Evolutionary conservation across 1,140 invertebrate genomes (phyloP).

Genomic region (Diorhabda elongata): DNA sequence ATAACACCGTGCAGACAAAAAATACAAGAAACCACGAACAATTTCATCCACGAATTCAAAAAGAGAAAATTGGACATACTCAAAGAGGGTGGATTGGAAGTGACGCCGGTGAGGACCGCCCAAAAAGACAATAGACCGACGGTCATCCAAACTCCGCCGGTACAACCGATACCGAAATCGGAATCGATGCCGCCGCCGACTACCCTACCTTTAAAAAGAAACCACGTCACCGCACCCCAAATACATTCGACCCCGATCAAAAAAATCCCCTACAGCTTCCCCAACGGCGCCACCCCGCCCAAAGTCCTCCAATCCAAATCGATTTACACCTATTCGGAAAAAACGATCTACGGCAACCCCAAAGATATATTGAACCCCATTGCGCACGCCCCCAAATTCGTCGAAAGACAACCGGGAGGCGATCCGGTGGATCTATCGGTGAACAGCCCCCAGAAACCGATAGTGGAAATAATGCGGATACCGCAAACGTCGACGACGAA

Average conservation of each 20-base stretch:
- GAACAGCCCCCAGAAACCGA: slow-evolving; percentile 46
- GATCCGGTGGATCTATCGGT: slow-evolving; percentile 53
- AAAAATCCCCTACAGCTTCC: slow-evolving; percentile 22
- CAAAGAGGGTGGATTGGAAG: slow-evolving; percentile 67
- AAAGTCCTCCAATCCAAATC: slow-evolving; percentile 61
- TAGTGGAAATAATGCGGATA: slow-evolving; percentile 51
- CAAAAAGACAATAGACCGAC: slow-evolving; percentile 41
- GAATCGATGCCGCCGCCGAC: slow-evolving; percentile 47
- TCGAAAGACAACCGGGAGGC: slow-evolving; percentile 45
- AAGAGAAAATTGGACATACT: slow-evolving; percentile 70
- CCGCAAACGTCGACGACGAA: slow-evolving; percentile 30
- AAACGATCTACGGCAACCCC: slow-evolving; percentile 65
- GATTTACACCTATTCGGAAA: slow-evolving; percentile 59
- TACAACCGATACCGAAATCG: slow-evolving; percentile 20
- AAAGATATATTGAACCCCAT: slow-evolving; percentile 59
- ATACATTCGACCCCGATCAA: slow-evolving; percentile 19
- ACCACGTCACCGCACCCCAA: slow-evolving; percentile 17
- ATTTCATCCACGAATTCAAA: slow-evolving; percentile 50
- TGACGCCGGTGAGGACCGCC: slow-evolving; percentile 57
- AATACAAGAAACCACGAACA: slow-evolving; percentile 58
- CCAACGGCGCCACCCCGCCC: slow-evolving; percentile 47
- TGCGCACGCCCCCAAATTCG: slow-evolving; percentile 43
- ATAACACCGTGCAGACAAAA: slow-evolving; percentile 51
- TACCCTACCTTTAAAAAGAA: slow-evolving; percentile 23
- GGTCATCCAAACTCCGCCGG: slow-evolving; percentile 38